Base-by-base conservation (phyloP, 2,797 vertebrate genomes). In the Oreonectes daqikongensis region DNA sequence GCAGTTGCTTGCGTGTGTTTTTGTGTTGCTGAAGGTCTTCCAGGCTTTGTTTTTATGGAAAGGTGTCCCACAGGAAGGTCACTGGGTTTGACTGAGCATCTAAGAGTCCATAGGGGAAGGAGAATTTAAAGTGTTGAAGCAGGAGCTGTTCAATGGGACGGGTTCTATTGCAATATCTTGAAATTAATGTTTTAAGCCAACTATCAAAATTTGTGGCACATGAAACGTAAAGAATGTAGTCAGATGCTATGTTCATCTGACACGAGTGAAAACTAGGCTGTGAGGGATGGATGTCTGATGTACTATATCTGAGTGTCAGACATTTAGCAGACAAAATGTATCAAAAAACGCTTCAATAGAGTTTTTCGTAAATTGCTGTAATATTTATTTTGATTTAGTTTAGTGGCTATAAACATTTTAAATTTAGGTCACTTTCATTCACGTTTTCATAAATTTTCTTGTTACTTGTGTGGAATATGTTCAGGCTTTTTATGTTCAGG, bases 11-110 rank as follows among this genome's bases (percentile, higher is more conserved):
- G 53, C 14, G 4, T 26, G 22, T 55, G 30, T 55, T 55, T 11
- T 26, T 55, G 69, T 20, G 42, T 63, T 68, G 46, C 30, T 71
- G 28, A 48, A 48, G 55, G 48, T 17, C n/a, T 63, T 72, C 28
- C n/a, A 50, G 18, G 32, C 30, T 0, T 24, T 7, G 17, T 14
- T 50, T 72, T 35, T 12, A 26, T 61, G 60, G 2, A 38, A 38
- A 17, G 9, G 18, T 26, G 32, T 38, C 28, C 59, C 50, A 24
- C 9, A 26, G 28, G 6, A 50, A 15, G 60, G 30, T 61, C 42
- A 38, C 20, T 8, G 9, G 9, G 30, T 72, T 63, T 50, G n/a
- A 61, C 20, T 48, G 18, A 28, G 17, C 4, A 9, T 55, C 15
- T 69, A 22, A 46, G 24, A 5, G 26, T 55, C 22, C 52, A 55